Percentiles rank a stretch among this genome's conserved stretches.
These are phyloP conservation scores for Orchestia grillus DNA, from an alignment of 1,140 invertebrate genomes.

Conservation along the genomic window DNA sequence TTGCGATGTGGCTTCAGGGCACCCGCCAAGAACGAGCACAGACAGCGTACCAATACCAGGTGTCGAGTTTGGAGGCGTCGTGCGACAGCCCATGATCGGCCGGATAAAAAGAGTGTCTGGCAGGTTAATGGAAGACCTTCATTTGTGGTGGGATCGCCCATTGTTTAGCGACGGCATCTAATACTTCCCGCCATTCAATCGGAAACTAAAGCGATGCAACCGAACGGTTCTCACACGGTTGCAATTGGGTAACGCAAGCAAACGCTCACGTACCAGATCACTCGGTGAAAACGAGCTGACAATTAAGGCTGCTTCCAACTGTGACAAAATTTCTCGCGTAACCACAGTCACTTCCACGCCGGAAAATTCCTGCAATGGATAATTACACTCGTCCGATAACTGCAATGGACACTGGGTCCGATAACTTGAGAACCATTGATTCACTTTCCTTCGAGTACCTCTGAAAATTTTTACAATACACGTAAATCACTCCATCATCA, in stretches of 20 bases:
- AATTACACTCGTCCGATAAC: neutral
- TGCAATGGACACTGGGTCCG: no score
- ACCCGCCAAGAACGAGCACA: neutral
- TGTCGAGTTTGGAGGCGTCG: neutral
- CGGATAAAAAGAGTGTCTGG: conserved; percentile 4
- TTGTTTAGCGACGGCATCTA: conserved; percentile 17
- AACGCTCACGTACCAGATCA: neutral
- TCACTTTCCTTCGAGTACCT: neutral
- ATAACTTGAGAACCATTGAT: no score
- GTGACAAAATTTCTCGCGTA: neutral
- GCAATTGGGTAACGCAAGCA: neutral
- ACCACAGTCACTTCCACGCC: neutral
- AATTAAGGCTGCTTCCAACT: neutral
- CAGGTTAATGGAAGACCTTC: conserved; percentile 24
- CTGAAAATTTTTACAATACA: neutral
- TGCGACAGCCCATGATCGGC: conserved; percentile 25
- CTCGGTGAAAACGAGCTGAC: neutral
- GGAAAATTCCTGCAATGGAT: neutral
- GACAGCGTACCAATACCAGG: neutral
- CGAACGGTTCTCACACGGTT: neutral
- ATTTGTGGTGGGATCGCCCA: neutral
- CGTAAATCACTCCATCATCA: neutral
- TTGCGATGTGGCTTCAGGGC: neutral
- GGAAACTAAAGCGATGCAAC: neutral
- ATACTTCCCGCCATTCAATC: neutral